A percentile compares a stretch with the other conserved stretches of the same genome.
These are phyloP conservation scores for Colletes collaris DNA, from an alignment of 2,888 invertebrate species.

Conservation along the genomic window DNA sequence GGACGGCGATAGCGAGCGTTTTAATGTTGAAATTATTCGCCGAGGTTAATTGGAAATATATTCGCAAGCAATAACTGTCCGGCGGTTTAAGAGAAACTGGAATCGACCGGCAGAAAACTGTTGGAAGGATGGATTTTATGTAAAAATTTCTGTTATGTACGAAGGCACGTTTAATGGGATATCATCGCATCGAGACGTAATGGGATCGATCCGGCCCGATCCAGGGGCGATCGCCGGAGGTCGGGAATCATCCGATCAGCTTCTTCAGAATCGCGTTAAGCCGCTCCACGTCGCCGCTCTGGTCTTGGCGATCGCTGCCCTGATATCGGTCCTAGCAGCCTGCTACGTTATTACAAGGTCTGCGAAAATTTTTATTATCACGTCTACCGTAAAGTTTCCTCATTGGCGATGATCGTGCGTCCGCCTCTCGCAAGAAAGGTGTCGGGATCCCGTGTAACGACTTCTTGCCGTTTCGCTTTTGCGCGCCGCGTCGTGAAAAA, in stretches of 20 bases:
- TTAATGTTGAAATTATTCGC: too few species aligned
- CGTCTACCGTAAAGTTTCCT: conserved; percentile 14
- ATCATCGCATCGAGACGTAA: conserved; percentile 29
- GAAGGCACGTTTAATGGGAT: conserved; percentile 36
- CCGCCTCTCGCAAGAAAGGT: conserved; percentile 9
- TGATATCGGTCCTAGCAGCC: conserved; percentile 76
- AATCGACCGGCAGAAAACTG: neutral
- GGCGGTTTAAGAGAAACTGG: too few species aligned
- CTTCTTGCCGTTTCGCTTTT: conserved; percentile 15
- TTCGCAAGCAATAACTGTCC: too few species aligned
- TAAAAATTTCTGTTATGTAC: neutral
- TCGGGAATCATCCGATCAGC: conserved; percentile 34
- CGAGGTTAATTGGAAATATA: neutral
- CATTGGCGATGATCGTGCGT: neutral
- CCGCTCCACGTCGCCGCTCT: conserved; percentile 73
- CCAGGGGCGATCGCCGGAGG: conserved; percentile 34
- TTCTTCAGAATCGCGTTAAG: conserved; percentile 55
- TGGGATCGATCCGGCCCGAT: conserved; percentile 37
- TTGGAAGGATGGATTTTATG: neutral
- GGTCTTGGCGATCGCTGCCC: conserved; percentile 72
- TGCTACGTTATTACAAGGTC: conserved; percentile 78
- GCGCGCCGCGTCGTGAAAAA: conserved; percentile 1
- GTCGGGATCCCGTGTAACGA: conserved; percentile 28
- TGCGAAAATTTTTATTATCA: conserved; percentile 28
- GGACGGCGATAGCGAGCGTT: too few species aligned